A percentile compares a stretch with the other conserved stretches of the same genome.
These are phyloP conservation scores for Doryteuthis pealeii DNA, from an alignment of 1,140 invertebrate genomes.

Conservation along the genomic window DNA sequence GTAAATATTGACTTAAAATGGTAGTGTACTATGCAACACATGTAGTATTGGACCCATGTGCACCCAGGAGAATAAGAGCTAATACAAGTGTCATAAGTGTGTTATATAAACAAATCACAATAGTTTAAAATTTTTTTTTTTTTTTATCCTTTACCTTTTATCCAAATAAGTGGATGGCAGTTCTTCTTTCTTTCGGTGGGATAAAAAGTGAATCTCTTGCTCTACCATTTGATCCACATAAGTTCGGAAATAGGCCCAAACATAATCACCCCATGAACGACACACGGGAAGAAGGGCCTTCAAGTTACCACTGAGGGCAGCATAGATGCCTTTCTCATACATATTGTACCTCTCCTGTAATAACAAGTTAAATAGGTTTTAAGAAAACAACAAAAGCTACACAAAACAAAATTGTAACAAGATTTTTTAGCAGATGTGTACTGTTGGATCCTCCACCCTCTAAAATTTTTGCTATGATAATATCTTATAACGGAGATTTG, in stretches of 20 bases:
- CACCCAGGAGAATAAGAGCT: no score
- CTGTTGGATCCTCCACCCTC: neutral
- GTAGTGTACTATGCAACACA: no score
- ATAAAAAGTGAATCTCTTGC: conserved; percentile 65
- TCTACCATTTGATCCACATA: conserved; percentile 85
- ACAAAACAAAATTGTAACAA: conserved; percentile 8
- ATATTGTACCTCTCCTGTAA: conserved; percentile 55
- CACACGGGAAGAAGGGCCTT: conserved; percentile 74
- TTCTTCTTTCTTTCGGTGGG: conserved; percentile 41
- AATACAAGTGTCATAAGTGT: no score
- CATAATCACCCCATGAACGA: conserved; percentile 81
- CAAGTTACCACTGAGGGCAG: conserved; percentile 81
- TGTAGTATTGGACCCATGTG: no score
- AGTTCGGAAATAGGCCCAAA: conserved; percentile 85
- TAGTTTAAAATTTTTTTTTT: no score
- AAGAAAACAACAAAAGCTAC: neutral
- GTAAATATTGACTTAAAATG: no score
- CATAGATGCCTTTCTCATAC: conserved; percentile 69
- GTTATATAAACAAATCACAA: no score
- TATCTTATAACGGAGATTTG: no score
- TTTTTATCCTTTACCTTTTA: conserved; percentile 65
- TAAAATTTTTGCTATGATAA: neutral
- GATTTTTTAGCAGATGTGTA: neutral
- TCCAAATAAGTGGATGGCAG: conserved; percentile 80
- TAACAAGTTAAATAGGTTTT: no score